Evolutionary conservation across 2,888 invertebrate genomes (phyloP), one percentile per base, ranked within the genome.

Genomic region (Druceiella hillmani): DNA sequence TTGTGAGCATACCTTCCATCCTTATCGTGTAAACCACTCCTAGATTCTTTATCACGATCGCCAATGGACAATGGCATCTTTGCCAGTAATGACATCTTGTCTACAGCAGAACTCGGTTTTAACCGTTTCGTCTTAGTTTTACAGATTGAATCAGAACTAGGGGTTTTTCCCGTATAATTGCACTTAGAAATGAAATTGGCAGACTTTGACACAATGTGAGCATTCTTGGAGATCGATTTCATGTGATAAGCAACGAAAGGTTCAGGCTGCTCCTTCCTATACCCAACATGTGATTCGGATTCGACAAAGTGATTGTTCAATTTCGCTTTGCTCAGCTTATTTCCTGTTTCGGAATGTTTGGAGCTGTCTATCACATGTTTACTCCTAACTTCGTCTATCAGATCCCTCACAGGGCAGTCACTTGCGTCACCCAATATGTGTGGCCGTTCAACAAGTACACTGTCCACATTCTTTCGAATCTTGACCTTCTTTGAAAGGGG

Each of bases 401-500:
- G 7, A 5, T 7, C 10, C 10, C 11, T 27, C 4, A 5, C 5
- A 4, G 4, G 27, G 5, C 11, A 9, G 6, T 20, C 22, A 20
- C 9, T 20, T 20, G 22, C 6, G 22, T 6, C 9, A n/a, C 6
- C 6, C 9, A 7, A 7, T n/a, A 7, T 20, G 9, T 20, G 22
- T 7, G 9, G 22, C 22, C 9, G 6, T 20, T 7, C 22, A 7
- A 20, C 6, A 20, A 7, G 6, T 7, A n/a, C 6, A 10, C 9
- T 27, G 10, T 27, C 27, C 5, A 9, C 27, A 11, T 11, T 27
- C 10, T 10, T 27, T 32, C 66, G 56, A 27, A 65, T 73, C 52
- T 75, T 78, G 46, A 68, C 66, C 52, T 75, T 78, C 55, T 75
- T 78, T 33, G 69, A 60, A 49, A 70, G 75, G 4, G 59, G 56